Conservation (phyloP, 2,113 vertebrate species). For the Pleuronectes platessa region DNA sequence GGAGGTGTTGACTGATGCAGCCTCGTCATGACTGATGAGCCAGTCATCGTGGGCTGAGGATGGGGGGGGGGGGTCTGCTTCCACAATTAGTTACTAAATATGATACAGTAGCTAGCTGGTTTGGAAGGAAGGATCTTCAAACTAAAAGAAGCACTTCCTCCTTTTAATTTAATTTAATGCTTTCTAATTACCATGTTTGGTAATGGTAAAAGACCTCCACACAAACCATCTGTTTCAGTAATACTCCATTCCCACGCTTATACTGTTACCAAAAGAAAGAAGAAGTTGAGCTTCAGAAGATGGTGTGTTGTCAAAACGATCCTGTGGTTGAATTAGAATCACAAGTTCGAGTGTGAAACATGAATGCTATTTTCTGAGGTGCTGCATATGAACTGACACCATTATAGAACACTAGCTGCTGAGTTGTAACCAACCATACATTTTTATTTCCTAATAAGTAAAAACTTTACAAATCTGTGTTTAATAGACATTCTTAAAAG, state of each 20-base stretch:
- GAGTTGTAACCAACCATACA: too few species aligned
- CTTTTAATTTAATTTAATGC: neutral
- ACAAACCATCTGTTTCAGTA: too few species aligned
- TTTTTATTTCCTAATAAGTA: too few species aligned
- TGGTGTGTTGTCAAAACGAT: too few species aligned
- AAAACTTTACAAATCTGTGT: too few species aligned
- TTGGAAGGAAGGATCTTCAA: neutral
- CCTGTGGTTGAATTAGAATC: neutral
- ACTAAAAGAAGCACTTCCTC: neutral
- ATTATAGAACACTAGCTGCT: too few species aligned
- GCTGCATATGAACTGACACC: neutral
- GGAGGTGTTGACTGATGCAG: conserved; percentile 26
- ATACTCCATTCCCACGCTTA: too few species aligned
- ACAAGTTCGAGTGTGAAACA: neutral
- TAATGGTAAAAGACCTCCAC: too few species aligned
- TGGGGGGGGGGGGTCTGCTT: neutral
- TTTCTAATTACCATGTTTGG: neutral
- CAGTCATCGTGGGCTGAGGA: conserved; percentile 24
- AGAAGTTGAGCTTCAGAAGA: too few species aligned
- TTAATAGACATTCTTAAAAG: too few species aligned
- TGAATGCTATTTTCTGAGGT: too few species aligned
- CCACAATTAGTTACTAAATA: conserved; percentile 1
- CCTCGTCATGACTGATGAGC: conserved; percentile 41
- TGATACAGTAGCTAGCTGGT: neutral
- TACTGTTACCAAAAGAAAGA: neutral